Evolutionary conservation across 2,888 invertebrate genomes (phyloP).

Genomic region (Thecocarcelia acutangulata): DNA sequence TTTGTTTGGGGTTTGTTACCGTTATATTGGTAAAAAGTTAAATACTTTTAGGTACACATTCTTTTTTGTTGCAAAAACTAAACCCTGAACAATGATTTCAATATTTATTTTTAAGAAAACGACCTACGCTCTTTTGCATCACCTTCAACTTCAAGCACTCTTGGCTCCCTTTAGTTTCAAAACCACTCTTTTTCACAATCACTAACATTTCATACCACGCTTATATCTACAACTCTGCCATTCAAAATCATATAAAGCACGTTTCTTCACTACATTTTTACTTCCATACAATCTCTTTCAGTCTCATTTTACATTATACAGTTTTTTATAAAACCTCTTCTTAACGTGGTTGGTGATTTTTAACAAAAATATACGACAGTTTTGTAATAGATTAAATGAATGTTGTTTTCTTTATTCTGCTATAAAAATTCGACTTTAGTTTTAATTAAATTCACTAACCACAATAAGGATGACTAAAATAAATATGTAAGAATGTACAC

Average conservation of each 20-base stretch:
- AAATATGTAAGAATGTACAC: no score
- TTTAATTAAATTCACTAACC: no score
- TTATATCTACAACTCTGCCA: slow-evolving; percentile 2
- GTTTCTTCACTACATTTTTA: background rate
- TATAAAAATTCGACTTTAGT: no score
- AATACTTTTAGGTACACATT: background rate
- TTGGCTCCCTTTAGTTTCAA: slow-evolving; percentile 36
- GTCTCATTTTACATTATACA: background rate
- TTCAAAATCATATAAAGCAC: slow-evolving; percentile 3
- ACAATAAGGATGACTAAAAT: no score
- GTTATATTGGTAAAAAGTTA: background rate
- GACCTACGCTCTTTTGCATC: background rate
- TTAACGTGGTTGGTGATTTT: no score
- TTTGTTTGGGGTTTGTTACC: no score
- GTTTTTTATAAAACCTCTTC: background rate
- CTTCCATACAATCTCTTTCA: slow-evolving; percentile 2
- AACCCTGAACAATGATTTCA: background rate
- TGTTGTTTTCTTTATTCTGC: no score
- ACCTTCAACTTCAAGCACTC: slow-evolving; percentile 19
- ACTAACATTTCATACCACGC: slow-evolving; percentile 33
- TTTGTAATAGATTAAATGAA: no score
- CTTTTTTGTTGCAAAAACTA: background rate
- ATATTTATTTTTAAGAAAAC: background rate
- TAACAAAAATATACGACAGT: no score
- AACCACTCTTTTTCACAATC: slow-evolving; percentile 34